These are phyloP conservation scores for Frankliniella fusca DNA, from an alignment of 2,888 invertebrate species.

Conservation along the genomic window DNA sequence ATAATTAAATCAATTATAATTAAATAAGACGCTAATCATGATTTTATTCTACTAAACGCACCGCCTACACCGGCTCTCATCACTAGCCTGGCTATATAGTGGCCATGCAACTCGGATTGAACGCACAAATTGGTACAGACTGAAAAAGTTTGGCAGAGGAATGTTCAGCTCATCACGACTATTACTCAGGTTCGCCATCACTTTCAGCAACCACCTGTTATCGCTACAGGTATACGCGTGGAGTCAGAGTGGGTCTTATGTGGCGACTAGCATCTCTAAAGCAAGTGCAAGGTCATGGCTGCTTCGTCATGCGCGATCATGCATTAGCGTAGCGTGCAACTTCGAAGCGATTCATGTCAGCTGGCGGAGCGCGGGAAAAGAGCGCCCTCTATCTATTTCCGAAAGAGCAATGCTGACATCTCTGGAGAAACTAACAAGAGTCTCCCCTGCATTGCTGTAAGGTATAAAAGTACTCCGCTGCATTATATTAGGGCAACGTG, in stretches of 20 bases:
- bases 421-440: not conserved
- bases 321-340: not conserved
- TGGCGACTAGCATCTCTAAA: not conserved
- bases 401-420: not conserved
- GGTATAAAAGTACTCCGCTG: not conserved
- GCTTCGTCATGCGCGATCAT: conserved; percentile 3
- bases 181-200: no score
- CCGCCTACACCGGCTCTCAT: no score
- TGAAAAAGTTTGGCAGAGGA: no score
- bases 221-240: no score
- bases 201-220: no score
- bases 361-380: not conserved
- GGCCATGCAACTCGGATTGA: no score
- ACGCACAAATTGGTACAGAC: no score
- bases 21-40: not conserved
- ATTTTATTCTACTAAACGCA: no score
- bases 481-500: not conserved
- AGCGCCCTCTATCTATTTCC: not conserved
- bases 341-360: not conserved
- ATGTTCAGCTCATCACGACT: no score
- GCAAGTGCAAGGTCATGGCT: conserved; percentile 13
- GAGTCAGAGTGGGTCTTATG: no score
- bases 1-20: not conserved
- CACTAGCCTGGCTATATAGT: no score
- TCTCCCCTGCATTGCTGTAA: no score